Percentiles rank a stretch among this genome's conserved stretches.
Conservation (phyloP, 2,888 invertebrate species). For the Pristionchus entomophagus region DNA sequence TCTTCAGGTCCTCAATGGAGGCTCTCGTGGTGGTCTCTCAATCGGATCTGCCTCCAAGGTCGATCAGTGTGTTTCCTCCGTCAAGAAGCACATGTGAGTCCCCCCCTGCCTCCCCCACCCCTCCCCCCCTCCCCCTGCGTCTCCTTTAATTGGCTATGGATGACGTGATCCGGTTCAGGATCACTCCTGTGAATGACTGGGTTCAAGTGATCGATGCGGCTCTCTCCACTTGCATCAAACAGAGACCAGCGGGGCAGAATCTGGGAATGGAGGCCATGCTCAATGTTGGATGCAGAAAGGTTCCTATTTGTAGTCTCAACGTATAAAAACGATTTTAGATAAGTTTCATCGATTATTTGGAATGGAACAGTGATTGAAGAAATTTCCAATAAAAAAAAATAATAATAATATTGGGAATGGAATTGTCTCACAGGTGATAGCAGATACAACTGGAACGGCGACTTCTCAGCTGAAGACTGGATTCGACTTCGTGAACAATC, state of each 20-base stretch:
- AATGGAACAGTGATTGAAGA: no score
- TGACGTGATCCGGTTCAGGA: no score
- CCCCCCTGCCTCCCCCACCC: background rate
- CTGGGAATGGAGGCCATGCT: conserved; percentile 74
- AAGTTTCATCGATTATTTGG: no score
- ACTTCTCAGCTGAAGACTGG: conserved; percentile 73
- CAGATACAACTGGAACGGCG: conserved; percentile 72
- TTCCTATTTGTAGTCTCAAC: no score
- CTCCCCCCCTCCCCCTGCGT: background rate
- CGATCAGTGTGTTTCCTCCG: conserved; percentile 72
- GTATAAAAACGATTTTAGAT: no score
- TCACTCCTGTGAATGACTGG: conserved; percentile 75
- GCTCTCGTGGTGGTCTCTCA: conserved; percentile 64
- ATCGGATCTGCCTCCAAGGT: conserved; percentile 72
- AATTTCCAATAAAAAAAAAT: no score
- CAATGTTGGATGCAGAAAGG: conserved; percentile 75
- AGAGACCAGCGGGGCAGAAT: conserved; percentile 69
- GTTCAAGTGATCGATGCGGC: conserved; percentile 73
- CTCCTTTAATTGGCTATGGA: no score
- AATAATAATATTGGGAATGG: no score
- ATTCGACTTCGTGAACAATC: conserved; percentile 76
- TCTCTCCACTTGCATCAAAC: conserved; percentile 71
- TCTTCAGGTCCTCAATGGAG: conserved; percentile 65
- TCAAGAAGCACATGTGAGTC: conserved; percentile 73
- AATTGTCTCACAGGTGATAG: conserved; percentile 68